Percentiles rank a stretch among this genome's conserved stretches.
Evolutionary conservation across 2,113 vertebrate species (phyloP).

Genomic region (Ptyas mucosa): DNA sequence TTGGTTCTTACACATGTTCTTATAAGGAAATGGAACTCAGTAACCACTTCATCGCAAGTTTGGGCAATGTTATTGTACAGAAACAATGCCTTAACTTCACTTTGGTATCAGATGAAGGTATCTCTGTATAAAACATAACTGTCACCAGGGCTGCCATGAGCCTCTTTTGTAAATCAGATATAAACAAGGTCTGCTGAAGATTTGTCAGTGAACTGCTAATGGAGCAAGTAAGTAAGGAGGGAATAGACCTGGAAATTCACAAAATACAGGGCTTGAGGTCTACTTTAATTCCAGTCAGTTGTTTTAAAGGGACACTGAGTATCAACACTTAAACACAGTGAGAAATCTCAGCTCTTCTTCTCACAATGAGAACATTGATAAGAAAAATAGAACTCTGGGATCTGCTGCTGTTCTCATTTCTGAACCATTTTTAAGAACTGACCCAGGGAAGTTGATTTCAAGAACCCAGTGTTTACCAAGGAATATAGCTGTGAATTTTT

Average conservation of each 20-base stretch:
- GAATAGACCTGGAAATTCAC: conserved; percentile 19
- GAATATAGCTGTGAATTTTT: not conserved
- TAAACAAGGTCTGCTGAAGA: conserved; percentile 45
- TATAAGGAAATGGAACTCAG: conserved; percentile 65
- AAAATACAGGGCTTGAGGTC: conserved; percentile 1
- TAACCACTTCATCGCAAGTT: conserved; percentile 48
- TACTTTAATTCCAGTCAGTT: conserved; percentile 11
- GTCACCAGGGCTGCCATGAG: conserved; percentile 36
- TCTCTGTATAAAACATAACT: conserved; percentile 29
- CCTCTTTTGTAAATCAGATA: conserved; percentile 35
- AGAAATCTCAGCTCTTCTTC: too few relatives aligned
- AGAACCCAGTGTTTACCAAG: not conserved
- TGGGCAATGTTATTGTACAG: conserved; percentile 40
- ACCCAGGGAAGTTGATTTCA: too few relatives aligned
- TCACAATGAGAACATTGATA: not conserved
- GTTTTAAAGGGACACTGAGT: conserved; percentile 14
- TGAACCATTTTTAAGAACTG: not conserved
- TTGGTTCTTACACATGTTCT: conserved; percentile 63
- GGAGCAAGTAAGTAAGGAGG: conserved; percentile 6
- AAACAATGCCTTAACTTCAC: conserved; percentile 27
- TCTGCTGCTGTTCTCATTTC: not conserved
- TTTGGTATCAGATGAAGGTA: conserved; percentile 39
- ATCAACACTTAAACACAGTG: conserved; percentile 16
- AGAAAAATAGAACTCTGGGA: not conserved
- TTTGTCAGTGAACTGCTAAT: conserved; percentile 19